Conservation (phyloP, 2,797 vertebrate genomes). For the Dendrocincla tyrannina region DNA sequence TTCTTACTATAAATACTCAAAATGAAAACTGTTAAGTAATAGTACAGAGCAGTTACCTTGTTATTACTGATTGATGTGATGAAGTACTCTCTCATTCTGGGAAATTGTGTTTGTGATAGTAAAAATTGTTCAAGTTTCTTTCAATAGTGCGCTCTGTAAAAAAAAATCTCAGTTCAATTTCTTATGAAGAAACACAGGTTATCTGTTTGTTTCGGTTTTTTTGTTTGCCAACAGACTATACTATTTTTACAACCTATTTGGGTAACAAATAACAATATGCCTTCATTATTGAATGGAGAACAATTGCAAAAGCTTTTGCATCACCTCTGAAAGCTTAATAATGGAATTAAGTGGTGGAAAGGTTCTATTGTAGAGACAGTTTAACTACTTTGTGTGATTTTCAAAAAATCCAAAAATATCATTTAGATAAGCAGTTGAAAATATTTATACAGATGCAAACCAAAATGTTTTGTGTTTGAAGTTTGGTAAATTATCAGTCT, state of each 20-base stretch:
- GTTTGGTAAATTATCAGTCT: not conserved
- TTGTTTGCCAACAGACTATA: not conserved
- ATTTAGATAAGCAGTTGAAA: not conserved
- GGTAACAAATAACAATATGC: not conserved
- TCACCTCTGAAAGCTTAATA: not conserved
- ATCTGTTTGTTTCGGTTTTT: not conserved
- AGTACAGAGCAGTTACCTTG: not conserved
- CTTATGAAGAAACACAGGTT: not conserved
- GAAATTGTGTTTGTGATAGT: not conserved
- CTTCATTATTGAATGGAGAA: not conserved
- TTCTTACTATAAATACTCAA: constrained; percentile 56
- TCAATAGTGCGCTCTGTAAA: not conserved
- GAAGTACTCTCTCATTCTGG: not conserved
- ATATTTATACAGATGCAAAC: not conserved
- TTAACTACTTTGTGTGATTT: not conserved
- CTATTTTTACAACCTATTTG: not conserved
- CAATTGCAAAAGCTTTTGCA: not conserved
- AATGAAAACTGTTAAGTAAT: constrained; percentile 52
- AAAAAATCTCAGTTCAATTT: not conserved
- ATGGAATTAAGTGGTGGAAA: not conserved
- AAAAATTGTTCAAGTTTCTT: not conserved
- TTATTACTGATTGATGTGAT: not conserved
- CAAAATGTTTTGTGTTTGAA: not conserved
- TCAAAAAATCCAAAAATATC: not conserved
- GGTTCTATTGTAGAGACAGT: not conserved